A percentile compares a stretch with the other conserved stretches of the same genome.
These are phyloP conservation scores for Pycnomerus fuliginosus DNA, from an alignment of 2,888 invertebrate genomes.

Conservation along the genomic window DNA sequence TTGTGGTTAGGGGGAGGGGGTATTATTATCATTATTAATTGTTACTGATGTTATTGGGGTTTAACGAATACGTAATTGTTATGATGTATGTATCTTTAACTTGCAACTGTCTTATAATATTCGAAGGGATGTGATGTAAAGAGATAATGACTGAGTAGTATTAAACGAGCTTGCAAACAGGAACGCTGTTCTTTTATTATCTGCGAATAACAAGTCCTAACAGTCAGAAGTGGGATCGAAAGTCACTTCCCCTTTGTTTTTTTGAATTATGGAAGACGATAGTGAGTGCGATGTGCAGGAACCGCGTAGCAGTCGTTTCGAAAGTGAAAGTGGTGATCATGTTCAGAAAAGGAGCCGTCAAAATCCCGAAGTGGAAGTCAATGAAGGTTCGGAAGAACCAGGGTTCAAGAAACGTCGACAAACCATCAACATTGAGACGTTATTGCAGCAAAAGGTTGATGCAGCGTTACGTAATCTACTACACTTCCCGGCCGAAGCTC, in stretches of 20 bases:
- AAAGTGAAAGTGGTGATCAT: not conserved
- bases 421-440: not conserved
- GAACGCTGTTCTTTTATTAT: no score
- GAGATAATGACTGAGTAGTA: no score
- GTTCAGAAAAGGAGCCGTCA: not conserved
- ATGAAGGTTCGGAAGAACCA: not conserved
- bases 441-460: not conserved
- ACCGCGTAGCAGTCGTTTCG: not conserved
- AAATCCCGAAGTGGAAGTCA: not conserved
- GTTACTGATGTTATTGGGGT: no score
- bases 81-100: no score
- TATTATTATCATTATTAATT: no score
- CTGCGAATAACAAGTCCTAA: no score
- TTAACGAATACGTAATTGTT: no score
- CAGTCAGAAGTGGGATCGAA: not conserved
- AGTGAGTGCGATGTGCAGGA: not conserved
- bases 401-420: not conserved
- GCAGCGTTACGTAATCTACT: not conserved
- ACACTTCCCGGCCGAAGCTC: not conserved
- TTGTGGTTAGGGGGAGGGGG: no score
- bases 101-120: no score
- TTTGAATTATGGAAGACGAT: not conserved
- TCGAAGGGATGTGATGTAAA: no score
- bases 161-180: no score
- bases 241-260: not conserved